A percentile compares a stretch with the other conserved stretches of the same genome.
Conservation (phyloP, 1,140 invertebrate species). For the Drosophila athabasca region DNA sequence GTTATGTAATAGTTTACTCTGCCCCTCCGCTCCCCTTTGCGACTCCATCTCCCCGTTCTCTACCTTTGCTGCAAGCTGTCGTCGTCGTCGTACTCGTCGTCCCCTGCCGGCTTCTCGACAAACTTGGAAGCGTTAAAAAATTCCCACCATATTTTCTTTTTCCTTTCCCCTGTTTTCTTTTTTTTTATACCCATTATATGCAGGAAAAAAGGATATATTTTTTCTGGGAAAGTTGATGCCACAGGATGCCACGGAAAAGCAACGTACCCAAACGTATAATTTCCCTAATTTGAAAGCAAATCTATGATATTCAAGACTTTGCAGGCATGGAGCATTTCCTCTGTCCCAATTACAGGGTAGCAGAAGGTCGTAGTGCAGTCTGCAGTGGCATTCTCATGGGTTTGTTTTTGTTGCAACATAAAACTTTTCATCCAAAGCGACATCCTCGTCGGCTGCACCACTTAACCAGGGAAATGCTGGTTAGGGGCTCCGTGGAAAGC, state of each 20-base stretch:
- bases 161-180: neutral
- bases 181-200: neutral
- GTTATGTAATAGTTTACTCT: slow-evolving; percentile 72
- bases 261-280: no score
- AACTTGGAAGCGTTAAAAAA: slow-evolving; percentile 62
- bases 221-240: no score
- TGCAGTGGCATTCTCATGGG: no score
- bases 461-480: slow-evolving; percentile 35
- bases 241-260: no score
- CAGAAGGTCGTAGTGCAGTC: no score
- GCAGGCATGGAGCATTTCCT: no score
- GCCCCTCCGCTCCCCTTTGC: slow-evolving; percentile 5
- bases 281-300: no score
- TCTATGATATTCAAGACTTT: no score
- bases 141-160: slow-evolving; percentile 68
- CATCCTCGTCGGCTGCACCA: slow-evolving; percentile 44
- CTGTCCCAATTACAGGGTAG: no score
- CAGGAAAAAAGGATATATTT: no score
- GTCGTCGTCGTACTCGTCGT: slow-evolving; percentile 34
- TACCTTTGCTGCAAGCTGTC: slow-evolving; percentile 56
- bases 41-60: neutral
- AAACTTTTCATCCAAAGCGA: slow-evolving; percentile 59
- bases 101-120: no score
- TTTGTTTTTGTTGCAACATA: slow-evolving; percentile 52
- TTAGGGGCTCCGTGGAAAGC: neutral